Conservation (phyloP, 2,797 vertebrate genomes). For the Crossoptilon crossoptilon region DNA sequence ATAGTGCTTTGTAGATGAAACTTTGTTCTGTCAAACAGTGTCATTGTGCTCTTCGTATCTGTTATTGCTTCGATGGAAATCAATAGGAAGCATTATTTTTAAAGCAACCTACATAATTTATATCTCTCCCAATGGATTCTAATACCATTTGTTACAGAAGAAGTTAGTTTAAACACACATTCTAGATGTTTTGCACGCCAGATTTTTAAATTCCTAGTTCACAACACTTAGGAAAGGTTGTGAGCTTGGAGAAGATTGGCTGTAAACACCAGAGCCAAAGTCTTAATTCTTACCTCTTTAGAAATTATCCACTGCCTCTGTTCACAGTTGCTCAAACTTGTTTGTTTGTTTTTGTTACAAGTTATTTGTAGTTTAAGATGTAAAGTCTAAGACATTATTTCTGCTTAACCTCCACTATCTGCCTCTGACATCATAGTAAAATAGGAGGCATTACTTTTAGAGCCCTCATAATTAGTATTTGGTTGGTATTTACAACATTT, state of each 20-base stretch:
- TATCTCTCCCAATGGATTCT: too few relatives aligned
- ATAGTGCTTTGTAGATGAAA: too few relatives aligned
- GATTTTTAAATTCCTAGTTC: neutral
- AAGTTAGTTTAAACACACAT: neutral
- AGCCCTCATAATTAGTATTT: neutral
- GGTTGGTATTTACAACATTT: neutral
- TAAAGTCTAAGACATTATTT: neutral
- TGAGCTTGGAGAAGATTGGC: neutral
- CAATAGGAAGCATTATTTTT: too few relatives aligned
- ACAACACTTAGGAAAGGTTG: neutral
- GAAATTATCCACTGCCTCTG: neutral
- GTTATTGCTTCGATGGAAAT: too few relatives aligned
- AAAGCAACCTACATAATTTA: too few relatives aligned
- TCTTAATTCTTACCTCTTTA: neutral
- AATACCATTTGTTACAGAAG: neutral
- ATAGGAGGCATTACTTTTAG: too few relatives aligned
- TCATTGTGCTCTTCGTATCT: too few relatives aligned
- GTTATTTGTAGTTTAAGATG: neutral
- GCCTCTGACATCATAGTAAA: too few relatives aligned
- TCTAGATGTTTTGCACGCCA: neutral
- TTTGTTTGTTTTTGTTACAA: neutral
- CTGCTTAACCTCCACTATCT: too few relatives aligned
- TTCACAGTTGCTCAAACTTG: neutral
- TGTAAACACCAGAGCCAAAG: neutral
- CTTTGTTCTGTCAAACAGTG: too few relatives aligned